Conservation (phyloP, 2,888 invertebrate species). For the Disparrhopalites patrizii region DNA sequence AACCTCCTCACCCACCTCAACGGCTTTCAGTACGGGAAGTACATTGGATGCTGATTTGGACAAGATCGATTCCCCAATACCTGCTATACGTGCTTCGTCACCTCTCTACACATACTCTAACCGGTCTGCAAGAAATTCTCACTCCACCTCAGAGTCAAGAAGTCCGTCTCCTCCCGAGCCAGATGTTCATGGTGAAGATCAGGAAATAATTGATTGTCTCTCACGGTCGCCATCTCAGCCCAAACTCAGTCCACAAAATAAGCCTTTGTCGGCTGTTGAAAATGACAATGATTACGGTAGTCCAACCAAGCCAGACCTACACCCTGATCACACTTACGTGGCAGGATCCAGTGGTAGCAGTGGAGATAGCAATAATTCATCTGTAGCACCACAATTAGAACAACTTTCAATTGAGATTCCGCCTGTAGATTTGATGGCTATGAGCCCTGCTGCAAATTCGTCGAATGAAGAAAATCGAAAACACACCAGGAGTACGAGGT, state of each 20-base stretch:
- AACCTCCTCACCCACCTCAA: not conserved
- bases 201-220: slow-evolving; percentile 47
- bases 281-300: slow-evolving; percentile 31
- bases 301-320: slow-evolving; percentile 47
- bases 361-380: slow-evolving; percentile 19
- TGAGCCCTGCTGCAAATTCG: slow-evolving; percentile 27
- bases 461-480: slow-evolving; percentile 52
- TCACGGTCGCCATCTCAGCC: slow-evolving; percentile 37
- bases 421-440: slow-evolving; percentile 51
- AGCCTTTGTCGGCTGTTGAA: slow-evolving; percentile 49
- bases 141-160: slow-evolving; percentile 21
- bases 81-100: slow-evolving; percentile 56
- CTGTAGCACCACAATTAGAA: slow-evolving; percentile 55
- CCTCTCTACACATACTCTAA: slow-evolving; percentile 75
- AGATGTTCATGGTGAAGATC: slow-evolving; percentile 48
- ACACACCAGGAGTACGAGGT: slow-evolving; percentile 50
- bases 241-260: slow-evolving; percentile 35
- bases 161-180: slow-evolving; percentile 36
- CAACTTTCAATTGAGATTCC: slow-evolving; percentile 83
- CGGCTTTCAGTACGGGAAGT: not conserved
- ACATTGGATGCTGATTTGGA: slow-evolving; percentile 11
- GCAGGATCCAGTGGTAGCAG: slow-evolving; percentile 35
- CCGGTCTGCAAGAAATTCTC: slow-evolving; percentile 36
- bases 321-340: slow-evolving; percentile 42
- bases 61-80: slow-evolving; percentile 38